Percentiles rank a stretch among this genome's conserved stretches.
These are phyloP conservation scores for Lophius americanus DNA, from an alignment of 2,797 vertebrate species.

Conservation along the genomic window DNA sequence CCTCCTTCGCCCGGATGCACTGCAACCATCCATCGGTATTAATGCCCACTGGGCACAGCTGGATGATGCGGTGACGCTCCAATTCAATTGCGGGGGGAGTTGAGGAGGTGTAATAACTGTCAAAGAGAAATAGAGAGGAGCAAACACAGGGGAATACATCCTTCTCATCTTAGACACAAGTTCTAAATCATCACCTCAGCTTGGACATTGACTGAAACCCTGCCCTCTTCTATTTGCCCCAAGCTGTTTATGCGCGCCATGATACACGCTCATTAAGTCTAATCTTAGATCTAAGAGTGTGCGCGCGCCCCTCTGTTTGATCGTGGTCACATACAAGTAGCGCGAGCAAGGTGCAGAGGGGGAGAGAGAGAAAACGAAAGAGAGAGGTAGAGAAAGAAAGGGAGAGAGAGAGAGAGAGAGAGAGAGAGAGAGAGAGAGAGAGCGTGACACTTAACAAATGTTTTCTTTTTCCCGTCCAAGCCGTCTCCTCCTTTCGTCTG, in stretches of 20 bases:
- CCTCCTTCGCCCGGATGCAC: conserved; percentile 33
- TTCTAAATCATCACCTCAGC: conserved; percentile 16
- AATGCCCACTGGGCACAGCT: conserved; percentile 60
- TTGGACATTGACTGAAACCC: conserved; percentile 46
- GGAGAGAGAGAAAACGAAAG: background rate
- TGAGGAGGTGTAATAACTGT: conserved; percentile 38
- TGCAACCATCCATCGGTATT: conserved; percentile 44
- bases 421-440: conserved; percentile 12
- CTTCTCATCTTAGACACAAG: conserved; percentile 55
- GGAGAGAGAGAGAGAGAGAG: conserved; percentile 5
- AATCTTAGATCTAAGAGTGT: conserved; percentile 47
- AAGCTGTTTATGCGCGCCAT: conserved; percentile 26
- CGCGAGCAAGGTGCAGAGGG: background rate
- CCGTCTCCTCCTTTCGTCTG: background rate
- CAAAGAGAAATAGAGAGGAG: conserved; percentile 34
- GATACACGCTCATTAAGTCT: conserved; percentile 55
- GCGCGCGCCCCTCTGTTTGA: conserved; percentile 4
- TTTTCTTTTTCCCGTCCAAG: conserved; percentile 10
- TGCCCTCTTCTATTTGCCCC: conserved; percentile 27
- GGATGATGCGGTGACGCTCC: conserved; percentile 44
- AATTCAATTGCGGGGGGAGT: conserved; percentile 51
- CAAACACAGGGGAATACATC: conserved; percentile 45
- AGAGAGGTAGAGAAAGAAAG: too few species aligned
- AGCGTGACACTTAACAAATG: conserved; percentile 32
- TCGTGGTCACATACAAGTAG: conserved; percentile 35